These are phyloP conservation scores for Orientallactaga bullata DNA, from an alignment of 2,113 vertebrate genomes.

Conservation along the genomic window DNA sequence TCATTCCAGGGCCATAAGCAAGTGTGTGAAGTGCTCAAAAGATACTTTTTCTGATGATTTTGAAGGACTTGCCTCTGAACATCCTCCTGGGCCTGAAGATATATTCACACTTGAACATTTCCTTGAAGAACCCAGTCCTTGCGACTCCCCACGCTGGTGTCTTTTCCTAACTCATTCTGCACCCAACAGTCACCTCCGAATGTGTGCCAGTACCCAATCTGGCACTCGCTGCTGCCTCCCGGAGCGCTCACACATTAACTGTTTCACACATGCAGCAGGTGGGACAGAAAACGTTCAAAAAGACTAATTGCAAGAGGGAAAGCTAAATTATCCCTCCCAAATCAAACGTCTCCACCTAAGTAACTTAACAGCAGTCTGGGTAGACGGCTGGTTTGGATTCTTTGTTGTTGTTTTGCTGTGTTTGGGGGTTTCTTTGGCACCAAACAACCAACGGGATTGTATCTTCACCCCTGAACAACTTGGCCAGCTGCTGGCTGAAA, in stretches of 20 bases:
- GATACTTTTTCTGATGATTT: not conserved
- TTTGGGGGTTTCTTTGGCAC: not conserved
- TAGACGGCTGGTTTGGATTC: not conserved
- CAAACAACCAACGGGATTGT: not conserved
- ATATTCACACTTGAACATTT: not conserved
- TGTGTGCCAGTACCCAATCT: not conserved
- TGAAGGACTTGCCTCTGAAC: not conserved
- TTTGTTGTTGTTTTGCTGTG: not conserved
- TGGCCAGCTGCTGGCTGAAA: not conserved
- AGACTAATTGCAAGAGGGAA: not conserved
- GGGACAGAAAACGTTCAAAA: not conserved
- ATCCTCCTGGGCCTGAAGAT: not conserved
- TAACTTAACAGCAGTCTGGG: not conserved
- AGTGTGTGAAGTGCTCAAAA: too few relatives aligned
- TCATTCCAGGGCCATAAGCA: not conserved
- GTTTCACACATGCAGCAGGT: not conserved
- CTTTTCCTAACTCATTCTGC: not conserved
- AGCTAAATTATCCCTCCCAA: conserved; percentile 5
- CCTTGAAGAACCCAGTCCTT: not conserved
- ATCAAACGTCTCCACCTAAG: not conserved
- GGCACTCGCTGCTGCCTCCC: not conserved
- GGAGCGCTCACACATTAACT: not conserved
- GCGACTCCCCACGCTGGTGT: not conserved
- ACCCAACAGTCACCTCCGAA: not conserved
- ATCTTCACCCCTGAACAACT: not conserved